Conservation (phyloP, 2,113 vertebrate species). For the Bolborhynchus lineola region DNA sequence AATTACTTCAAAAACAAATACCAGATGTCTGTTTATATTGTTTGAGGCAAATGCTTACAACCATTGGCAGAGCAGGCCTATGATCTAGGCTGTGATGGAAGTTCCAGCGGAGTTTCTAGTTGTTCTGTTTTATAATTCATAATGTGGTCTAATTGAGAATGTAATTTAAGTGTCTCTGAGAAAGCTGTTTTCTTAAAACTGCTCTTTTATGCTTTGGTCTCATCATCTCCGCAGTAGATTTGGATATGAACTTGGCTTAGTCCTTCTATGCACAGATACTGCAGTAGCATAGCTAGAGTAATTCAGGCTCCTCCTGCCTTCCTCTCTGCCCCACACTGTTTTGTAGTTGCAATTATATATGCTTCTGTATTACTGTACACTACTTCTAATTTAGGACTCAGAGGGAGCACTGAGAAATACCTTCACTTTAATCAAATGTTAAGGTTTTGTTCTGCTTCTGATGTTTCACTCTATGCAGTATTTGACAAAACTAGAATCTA, state of each 20-base stretch:
- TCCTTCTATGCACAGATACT: background rate
- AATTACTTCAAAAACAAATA: constrained; percentile 63
- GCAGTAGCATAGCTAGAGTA: background rate
- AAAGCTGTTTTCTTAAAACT: background rate
- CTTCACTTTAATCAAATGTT: background rate
- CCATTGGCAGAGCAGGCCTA: background rate
- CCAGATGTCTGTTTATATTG: constrained; percentile 48
- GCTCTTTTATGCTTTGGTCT: background rate
- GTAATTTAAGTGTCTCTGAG: background rate
- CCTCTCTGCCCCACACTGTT: background rate
- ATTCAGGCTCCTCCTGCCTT: background rate
- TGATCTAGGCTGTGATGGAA: background rate
- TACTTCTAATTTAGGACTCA: background rate
- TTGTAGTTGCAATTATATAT: background rate
- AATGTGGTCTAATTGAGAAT: background rate
- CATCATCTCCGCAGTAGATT: background rate
- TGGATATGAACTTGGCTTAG: background rate
- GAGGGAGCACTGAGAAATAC: background rate
- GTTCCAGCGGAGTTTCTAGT: background rate
- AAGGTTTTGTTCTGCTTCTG: background rate
- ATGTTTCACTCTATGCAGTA: background rate
- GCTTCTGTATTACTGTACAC: background rate
- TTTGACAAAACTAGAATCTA: background rate
- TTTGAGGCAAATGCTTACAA: constrained; percentile 50
- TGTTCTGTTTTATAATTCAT: background rate